phyloP scores from a whole-genome alignment of 2,113 vertebrate genomes.

The Proteles cristata region DNA sequence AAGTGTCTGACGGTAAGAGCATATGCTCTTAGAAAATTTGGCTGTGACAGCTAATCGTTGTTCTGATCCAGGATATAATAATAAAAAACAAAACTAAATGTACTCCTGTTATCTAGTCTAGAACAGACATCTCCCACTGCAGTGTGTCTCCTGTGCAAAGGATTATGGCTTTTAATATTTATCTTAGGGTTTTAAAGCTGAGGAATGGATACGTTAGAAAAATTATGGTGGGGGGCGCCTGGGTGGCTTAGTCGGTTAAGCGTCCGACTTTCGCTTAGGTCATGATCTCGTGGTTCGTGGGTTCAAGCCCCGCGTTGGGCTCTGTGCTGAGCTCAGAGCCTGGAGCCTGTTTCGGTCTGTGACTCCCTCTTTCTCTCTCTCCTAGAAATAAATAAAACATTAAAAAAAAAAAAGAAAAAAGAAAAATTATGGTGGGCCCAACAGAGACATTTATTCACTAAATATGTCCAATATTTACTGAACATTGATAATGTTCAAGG shows the following conservation, averaged over 20 bases:
- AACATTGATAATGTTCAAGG: not conserved
- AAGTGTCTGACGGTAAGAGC: not conserved
- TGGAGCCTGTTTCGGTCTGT: too few species aligned
- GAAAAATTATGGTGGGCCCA: not conserved
- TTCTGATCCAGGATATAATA: not conserved
- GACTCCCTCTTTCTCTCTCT: too few species aligned
- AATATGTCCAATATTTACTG: not conserved
- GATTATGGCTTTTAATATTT: not conserved
- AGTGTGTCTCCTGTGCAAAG: not conserved
- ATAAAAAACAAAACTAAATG: not conserved
- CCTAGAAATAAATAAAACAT: too few species aligned
- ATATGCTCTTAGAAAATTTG: not conserved
- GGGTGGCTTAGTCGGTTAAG: too few species aligned
- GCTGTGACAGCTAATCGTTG: not conserved
- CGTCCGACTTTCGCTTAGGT: too few species aligned
- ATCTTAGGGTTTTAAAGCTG: slow-evolving; percentile 11
- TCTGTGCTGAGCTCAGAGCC: too few species aligned
- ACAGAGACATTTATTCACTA: not conserved
- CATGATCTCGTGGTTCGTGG: too few species aligned
- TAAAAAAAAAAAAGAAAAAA: too few species aligned
- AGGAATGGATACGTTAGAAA: not conserved
- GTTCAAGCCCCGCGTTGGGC: too few species aligned
- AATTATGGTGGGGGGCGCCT: not conserved
- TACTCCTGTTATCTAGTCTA: not conserved
- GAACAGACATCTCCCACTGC: not conserved